These are phyloP conservation scores for Scytalopus superciliaris DNA, from an alignment of 2,113 vertebrate species.

Conservation along the genomic window DNA sequence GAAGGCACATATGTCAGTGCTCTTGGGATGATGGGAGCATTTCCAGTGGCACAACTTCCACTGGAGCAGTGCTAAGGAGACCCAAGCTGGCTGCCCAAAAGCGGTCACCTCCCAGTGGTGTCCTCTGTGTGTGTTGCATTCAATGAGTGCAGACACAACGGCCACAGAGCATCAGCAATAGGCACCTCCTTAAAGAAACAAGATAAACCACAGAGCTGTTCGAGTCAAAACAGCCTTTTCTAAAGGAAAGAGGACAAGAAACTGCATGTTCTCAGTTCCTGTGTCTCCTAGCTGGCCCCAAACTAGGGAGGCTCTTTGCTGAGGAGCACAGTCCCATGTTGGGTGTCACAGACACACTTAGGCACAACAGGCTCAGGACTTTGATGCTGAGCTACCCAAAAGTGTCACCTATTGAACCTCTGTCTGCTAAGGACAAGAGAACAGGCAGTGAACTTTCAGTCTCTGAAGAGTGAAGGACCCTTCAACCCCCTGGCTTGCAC, in stretches of 20 bases:
- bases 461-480: background rate
- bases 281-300: background rate
- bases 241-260: background rate
- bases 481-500: background rate
- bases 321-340: background rate
- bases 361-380: background rate
- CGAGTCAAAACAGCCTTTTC: background rate
- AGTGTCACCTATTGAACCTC: background rate
- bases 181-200: background rate
- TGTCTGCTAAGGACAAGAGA: background rate
- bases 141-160: background rate
- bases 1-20: background rate
- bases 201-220: background rate
- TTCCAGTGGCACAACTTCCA: background rate
- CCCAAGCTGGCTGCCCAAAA: background rate
- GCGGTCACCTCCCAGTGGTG: background rate
- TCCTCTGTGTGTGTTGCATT: background rate
- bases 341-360: background rate
- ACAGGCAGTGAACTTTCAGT: background rate
- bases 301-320: background rate
- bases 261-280: background rate
- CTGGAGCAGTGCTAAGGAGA: background rate
- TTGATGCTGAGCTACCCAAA: background rate
- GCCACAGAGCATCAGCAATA: background rate
- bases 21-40: background rate